phyloP scores from a whole-genome alignment of 2,888 invertebrate genomes.

The Chloroclystis v-ata region DNA sequence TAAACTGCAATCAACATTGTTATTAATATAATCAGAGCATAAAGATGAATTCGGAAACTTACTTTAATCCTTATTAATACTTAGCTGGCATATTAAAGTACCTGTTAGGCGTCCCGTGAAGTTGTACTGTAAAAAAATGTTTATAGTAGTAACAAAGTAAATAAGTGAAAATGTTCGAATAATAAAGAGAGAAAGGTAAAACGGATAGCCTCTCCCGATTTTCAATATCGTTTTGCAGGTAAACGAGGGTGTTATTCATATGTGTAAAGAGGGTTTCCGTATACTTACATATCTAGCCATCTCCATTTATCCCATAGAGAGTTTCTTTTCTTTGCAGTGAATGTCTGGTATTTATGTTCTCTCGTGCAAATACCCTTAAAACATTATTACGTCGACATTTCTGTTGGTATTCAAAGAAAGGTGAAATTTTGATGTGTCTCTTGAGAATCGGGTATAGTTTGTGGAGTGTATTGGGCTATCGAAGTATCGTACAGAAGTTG shows the following conservation, averaged over 20 bases:
- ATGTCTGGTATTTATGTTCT: conserved; percentile 26
- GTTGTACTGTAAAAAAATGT: no score
- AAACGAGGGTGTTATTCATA: conserved; percentile 62
- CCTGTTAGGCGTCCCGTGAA: no score
- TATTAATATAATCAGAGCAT: no score
- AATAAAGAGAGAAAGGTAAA: conserved; percentile 58
- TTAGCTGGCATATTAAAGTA: no score
- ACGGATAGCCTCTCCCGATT: conserved; percentile 56
- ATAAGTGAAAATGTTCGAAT: conserved; percentile 64
- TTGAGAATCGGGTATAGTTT: conserved; percentile 24
- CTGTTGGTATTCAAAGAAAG: conserved; percentile 10
- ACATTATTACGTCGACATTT: conserved; percentile 20
- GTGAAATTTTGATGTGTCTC: conserved; percentile 20
- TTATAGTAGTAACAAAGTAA: conserved; percentile 41
- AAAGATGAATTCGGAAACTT: no score
- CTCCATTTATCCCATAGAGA: conserved; percentile 35
- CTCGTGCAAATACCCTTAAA: conserved; percentile 21
- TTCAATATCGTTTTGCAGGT: conserved; percentile 63
- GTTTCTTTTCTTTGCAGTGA: conserved; percentile 33
- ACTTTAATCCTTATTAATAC: no score
- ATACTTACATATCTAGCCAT: conserved; percentile 41
- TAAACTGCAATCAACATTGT: no score
- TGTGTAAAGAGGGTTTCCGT: conserved; percentile 50
- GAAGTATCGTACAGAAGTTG: conserved; percentile 36
- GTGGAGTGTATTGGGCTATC: conserved; percentile 32